These are phyloP conservation scores for Periophthalmus modestus DNA, from an alignment of 2,113 vertebrate species.

Conservation along the genomic window DNA sequence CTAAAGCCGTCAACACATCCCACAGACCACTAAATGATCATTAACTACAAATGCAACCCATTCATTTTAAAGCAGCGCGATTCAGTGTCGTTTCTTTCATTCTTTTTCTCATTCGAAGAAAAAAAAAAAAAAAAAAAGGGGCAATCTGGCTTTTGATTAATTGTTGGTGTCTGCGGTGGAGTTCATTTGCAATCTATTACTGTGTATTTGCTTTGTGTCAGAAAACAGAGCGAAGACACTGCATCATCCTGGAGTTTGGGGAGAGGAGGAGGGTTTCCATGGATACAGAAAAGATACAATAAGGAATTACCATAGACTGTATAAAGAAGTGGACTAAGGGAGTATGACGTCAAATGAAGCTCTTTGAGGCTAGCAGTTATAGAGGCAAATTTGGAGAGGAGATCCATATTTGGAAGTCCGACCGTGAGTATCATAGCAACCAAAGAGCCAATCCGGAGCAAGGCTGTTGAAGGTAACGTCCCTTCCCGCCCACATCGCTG, in stretches of 20 bases:
- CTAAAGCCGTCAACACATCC: slow-evolving; percentile 65
- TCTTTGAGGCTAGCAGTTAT: too few relatives aligned
- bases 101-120: slow-evolving; percentile 21
- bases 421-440: too few relatives aligned
- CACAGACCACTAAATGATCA: slow-evolving; percentile 69
- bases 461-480: too few relatives aligned
- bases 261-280: slow-evolving; percentile 16
- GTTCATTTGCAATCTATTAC: slow-evolving; percentile 79
- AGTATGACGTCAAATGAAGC: too few relatives aligned
- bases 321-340: too few relatives aligned
- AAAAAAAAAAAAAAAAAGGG: slow-evolving; percentile 44
- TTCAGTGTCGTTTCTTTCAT: slow-evolving; percentile 34
- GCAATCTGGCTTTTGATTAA: slow-evolving; percentile 73
- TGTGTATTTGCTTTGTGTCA: slow-evolving; percentile 76
- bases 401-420: too few relatives aligned
- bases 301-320: background rate
- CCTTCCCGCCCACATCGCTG: too few relatives aligned
- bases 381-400: too few relatives aligned
- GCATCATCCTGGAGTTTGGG: slow-evolving; percentile 61
- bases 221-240: slow-evolving; percentile 69
- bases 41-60: slow-evolving; percentile 74
- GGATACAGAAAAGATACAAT: slow-evolving; percentile 2
- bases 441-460: too few relatives aligned
- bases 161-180: slow-evolving; percentile 64
- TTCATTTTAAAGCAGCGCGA: slow-evolving; percentile 68